Percentiles rank a stretch among this genome's conserved stretches.
Evolutionary conservation across 1,140 invertebrate genomes (phyloP).

Genomic region (Dysdera silvatica): DNA sequence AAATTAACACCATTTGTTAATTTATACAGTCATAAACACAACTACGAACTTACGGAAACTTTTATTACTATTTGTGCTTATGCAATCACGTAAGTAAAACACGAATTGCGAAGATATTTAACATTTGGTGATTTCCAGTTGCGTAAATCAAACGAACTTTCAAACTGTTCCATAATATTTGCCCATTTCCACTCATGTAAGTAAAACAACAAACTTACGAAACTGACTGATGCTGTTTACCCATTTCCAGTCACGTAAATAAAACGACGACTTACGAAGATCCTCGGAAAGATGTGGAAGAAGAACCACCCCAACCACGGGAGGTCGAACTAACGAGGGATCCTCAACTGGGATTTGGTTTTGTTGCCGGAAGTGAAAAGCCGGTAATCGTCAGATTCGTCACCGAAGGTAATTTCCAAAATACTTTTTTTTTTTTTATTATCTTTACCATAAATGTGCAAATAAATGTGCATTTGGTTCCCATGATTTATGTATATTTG

Average conservation of each 20-base stretch:
- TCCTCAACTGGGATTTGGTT: slow-evolving; percentile 76
- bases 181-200: slow-evolving; percentile 67
- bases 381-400: slow-evolving; percentile 77
- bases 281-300: slow-evolving; percentile 46
- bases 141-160: slow-evolving; percentile 13
- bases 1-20: no score
- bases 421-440: no score
- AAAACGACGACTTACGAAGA: slow-evolving; percentile 83
- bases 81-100: no score
- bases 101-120: neutral
- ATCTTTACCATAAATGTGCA: no score
- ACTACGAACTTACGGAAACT: no score
- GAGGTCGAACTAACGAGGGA: slow-evolving; percentile 61
- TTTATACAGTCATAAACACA: no score
- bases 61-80: no score
- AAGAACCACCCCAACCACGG: slow-evolving; percentile 59
- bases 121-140: neutral
- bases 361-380: slow-evolving; percentile 82
- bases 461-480: no score
- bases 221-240: slow-evolving; percentile 33
- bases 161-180: slow-evolving; percentile 32
- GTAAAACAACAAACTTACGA: slow-evolving; percentile 20
- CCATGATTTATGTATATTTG: no score
- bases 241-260: slow-evolving; percentile 67
- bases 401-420: slow-evolving; percentile 47